Conservation (phyloP, 2,888 invertebrate genomes). For the Morpho deidamia region DNA sequence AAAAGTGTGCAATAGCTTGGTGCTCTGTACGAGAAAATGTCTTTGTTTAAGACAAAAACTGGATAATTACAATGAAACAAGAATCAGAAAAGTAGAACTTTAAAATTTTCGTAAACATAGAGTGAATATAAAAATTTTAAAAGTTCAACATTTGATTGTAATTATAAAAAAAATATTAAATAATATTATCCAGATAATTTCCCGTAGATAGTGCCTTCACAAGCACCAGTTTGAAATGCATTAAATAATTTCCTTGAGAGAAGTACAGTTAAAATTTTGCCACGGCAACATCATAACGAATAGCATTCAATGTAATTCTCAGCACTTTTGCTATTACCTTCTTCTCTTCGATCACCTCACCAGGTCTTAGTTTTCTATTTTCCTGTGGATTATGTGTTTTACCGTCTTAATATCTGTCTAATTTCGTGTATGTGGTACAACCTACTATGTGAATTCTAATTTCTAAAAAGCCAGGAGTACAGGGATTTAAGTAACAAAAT, state of each 20-base stretch:
- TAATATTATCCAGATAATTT: conserved; percentile 58
- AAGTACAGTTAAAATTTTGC: conserved; percentile 64
- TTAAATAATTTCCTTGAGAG: conserved; percentile 57
- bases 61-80: conserved; percentile 52
- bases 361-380: conserved; percentile 95
- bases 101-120: neutral
- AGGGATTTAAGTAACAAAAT: conserved; percentile 53
- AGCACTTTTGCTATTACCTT: conserved; percentile 85
- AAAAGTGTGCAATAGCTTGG: conserved; percentile 70
- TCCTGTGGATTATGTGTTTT: conserved; percentile 81
- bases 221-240: conserved; percentile 68
- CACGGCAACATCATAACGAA: conserved; percentile 71
- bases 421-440: conserved; percentile 38
- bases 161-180: conserved; percentile 8
- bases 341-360: conserved; percentile 95
- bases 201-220: conserved; percentile 45
- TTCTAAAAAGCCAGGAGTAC: conserved; percentile 59
- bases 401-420: conserved; percentile 64
- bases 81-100: neutral
- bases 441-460: conserved; percentile 44
- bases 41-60: conserved; percentile 37
- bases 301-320: conserved; percentile 70
- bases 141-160: too few species aligned
- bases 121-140: neutral
- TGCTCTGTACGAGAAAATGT: conserved; percentile 62